These are phyloP conservation scores for Balanococcus diminutus DNA, from an alignment of 2,888 invertebrate species.

Conservation along the genomic window DNA sequence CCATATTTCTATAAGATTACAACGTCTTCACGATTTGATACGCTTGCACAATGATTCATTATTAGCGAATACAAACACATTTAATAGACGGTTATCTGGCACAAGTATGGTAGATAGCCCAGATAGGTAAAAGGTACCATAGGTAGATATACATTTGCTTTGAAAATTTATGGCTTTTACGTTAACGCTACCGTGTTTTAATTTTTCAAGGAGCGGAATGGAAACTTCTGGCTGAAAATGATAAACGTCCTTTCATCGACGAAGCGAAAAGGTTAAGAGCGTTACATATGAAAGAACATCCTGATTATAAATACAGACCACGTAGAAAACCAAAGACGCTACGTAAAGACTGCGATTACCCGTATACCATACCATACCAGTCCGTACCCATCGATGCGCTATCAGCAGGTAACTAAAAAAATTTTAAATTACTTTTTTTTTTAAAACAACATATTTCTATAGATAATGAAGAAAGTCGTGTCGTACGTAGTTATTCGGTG, in stretches of 20 bases:
- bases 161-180: not conserved
- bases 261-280: slow-evolving; percentile 89
- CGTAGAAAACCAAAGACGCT: slow-evolving; percentile 84
- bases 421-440: slow-evolving; percentile 38
- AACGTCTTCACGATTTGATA: not conserved
- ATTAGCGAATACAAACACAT: not conserved
- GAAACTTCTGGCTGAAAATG: slow-evolving; percentile 84
- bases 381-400: slow-evolving; percentile 89
- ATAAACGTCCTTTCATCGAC: slow-evolving; percentile 93
- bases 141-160: not conserved
- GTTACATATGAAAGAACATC: slow-evolving; percentile 88
- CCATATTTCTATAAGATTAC: not conserved
- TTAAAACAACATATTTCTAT: not conserved
- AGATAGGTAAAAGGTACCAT: not conserved
- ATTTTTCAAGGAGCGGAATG: slow-evolving; percentile 78
- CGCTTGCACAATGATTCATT: slow-evolving; percentile 10
- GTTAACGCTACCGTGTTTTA: slow-evolving; percentile 17
- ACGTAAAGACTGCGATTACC: slow-evolving; percentile 83
- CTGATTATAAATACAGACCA: slow-evolving; percentile 88
- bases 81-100: not conserved
- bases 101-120: not conserved
- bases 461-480: not conserved
- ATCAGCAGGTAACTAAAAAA: slow-evolving; percentile 72
- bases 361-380: slow-evolving; percentile 90
- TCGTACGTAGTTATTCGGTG: not conserved